Evolutionary conservation across 2,888 invertebrate species (phyloP).

Genomic region (Andrena fulva): DNA sequence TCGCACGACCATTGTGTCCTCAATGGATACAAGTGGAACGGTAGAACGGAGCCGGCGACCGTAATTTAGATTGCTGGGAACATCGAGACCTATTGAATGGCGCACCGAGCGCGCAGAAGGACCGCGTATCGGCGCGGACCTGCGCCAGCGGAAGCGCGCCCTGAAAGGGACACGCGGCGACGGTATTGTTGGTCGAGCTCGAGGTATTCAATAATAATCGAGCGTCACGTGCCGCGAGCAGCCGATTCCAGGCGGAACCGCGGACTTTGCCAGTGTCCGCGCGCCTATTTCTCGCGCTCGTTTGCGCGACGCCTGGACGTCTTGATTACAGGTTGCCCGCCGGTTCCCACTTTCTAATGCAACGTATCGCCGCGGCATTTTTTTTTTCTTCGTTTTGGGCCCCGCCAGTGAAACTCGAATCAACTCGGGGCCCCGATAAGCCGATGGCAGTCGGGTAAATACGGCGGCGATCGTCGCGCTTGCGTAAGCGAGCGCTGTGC

Average conservation of each 20-base stretch:
- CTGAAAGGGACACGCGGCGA: constrained; percentile 20
- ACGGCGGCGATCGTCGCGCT: constrained; percentile 46
- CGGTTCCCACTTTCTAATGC: constrained; percentile 80
- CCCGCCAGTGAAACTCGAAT: constrained; percentile 70
- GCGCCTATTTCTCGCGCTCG: constrained; percentile 40
- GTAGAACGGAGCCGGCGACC: constrained; percentile 27
- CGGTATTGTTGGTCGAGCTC: constrained; percentile 25
- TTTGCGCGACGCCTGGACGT: constrained; percentile 67
- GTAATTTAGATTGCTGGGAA: constrained; percentile 54
- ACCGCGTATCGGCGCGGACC: background rate
- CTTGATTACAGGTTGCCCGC: constrained; percentile 79
- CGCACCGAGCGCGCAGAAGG: background rate
- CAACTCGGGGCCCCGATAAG: constrained; percentile 57
- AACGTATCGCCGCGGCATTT: constrained; percentile 48
- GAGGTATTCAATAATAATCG: constrained; percentile 57
- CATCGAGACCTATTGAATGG: constrained; percentile 35
- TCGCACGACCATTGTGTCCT: constrained; percentile 52
- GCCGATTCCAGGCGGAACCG: constrained; percentile 10
- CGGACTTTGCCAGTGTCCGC: constrained; percentile 45
- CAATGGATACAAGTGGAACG: constrained; percentile 44
- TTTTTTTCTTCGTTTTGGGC: constrained; percentile 48
- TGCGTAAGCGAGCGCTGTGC: constrained; percentile 46
- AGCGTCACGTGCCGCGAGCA: constrained; percentile 29
- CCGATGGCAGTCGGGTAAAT: constrained; percentile 14
- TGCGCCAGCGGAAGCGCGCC: constrained; percentile 16